A percentile compares a stretch with the other conserved stretches of the same genome.
Conservation (phyloP, 2,113 vertebrate species). For the Ophthalmolycus amberensis region DNA sequence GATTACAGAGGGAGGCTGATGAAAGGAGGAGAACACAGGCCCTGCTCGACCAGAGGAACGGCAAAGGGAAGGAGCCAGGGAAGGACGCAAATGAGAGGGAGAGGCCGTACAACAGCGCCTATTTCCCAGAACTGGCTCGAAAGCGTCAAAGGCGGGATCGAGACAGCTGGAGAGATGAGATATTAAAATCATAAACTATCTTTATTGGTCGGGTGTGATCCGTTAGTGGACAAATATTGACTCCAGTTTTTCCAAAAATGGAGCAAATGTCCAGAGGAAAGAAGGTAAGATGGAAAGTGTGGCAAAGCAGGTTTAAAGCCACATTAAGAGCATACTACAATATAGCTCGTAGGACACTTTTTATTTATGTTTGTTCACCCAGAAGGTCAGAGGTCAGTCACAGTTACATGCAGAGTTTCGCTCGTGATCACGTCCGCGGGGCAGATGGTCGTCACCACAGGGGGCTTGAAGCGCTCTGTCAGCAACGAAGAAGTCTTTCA, state of each 20-base stretch:
- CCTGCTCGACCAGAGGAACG: constrained; percentile 79
- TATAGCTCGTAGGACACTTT: background rate
- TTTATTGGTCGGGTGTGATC: background rate
- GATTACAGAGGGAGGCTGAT: constrained; percentile 84
- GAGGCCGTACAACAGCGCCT: constrained; percentile 89
- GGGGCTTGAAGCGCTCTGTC: constrained; percentile 25
- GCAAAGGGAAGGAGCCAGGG: constrained; percentile 50
- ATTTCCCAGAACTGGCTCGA: constrained; percentile 88
- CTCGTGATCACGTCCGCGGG: constrained; percentile 39
- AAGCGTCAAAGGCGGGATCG: constrained; percentile 78
- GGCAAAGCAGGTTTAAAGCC: background rate
- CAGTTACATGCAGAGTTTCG: constrained; percentile 37
- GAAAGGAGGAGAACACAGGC: constrained; percentile 83
- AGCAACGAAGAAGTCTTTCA: background rate
- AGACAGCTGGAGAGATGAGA: constrained; percentile 80
- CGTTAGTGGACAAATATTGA: background rate
- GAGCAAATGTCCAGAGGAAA: background rate
- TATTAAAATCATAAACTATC: constrained; percentile 75
- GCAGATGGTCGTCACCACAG: constrained; percentile 59
- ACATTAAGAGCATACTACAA: background rate
- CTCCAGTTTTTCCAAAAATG: background rate
- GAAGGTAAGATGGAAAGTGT: background rate
- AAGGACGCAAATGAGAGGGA: constrained; percentile 81
- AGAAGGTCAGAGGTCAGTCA: constrained; percentile 26
- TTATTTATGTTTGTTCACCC: constrained; percentile 23